Evolutionary conservation across 2,797 vertebrate species (phyloP).

Genomic region (Syngnathus acus): DNA sequence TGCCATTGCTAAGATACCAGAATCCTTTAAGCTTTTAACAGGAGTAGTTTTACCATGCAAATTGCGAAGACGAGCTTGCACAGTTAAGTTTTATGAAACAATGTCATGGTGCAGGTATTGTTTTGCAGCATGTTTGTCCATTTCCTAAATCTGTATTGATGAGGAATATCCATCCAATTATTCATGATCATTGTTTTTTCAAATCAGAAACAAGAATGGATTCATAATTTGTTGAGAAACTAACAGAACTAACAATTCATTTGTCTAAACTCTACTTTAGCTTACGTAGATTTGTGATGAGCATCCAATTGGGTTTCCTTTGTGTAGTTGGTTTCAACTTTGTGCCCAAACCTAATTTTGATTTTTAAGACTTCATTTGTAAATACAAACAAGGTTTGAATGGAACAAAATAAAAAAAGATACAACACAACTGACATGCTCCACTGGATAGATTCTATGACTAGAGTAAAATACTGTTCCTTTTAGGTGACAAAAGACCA

Average conservation of each 20-base stretch:
- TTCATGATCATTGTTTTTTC: too few species aligned
- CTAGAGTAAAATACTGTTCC: not conserved
- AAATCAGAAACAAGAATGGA: too few species aligned
- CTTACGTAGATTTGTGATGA: too few species aligned
- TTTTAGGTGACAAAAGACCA: not conserved
- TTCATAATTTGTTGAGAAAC: too few species aligned
- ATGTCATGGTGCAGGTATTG: not conserved
- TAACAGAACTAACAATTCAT: too few species aligned
- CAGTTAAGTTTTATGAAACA: not conserved
- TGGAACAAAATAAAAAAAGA: too few species aligned
- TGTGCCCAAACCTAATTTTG: not conserved
- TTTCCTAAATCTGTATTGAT: not conserved
- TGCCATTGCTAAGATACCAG: constrained; percentile 6
- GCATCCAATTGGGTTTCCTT: not conserved
- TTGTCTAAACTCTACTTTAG: too few species aligned
- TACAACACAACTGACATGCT: not conserved
- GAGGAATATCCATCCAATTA: too few species aligned
- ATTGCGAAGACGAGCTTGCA: constrained; percentile 9
- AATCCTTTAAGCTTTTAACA: constrained; percentile 22
- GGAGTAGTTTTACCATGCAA: constrained; percentile 10
- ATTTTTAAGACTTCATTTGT: not conserved
- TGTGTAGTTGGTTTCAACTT: not conserved
- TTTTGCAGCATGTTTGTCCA: not conserved
- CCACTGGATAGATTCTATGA: not conserved
- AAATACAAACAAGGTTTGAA: too few species aligned